Evolutionary conservation across 2,888 invertebrate species (phyloP).

Genomic region (Mesochorus sp.): DNA sequence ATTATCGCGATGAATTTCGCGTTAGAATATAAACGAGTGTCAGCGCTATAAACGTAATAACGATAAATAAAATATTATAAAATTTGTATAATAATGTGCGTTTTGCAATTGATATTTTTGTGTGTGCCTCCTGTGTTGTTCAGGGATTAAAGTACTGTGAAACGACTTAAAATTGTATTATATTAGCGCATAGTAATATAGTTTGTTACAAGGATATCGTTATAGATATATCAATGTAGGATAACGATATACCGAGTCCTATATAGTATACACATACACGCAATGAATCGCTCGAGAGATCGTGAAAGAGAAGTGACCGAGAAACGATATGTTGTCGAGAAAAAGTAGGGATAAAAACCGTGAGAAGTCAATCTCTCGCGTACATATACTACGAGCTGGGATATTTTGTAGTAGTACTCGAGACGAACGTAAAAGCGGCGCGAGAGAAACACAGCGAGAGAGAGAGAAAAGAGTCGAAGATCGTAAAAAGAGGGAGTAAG

Average conservation of each 20-base stretch:
- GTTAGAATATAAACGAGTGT: background rate
- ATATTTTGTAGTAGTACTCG: constrained; percentile 54
- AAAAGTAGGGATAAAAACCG: constrained; percentile 68
- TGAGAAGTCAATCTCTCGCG: constrained; percentile 69
- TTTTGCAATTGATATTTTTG: constrained; percentile 1
- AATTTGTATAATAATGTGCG: constrained; percentile 3
- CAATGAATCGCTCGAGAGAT: constrained; percentile 23
- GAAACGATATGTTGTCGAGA: constrained; percentile 12
- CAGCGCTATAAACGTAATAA: background rate
- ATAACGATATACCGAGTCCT: no score
- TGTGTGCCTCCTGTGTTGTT: background rate
- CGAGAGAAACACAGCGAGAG: background rate
- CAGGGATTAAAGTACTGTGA: background rate
- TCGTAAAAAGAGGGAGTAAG: constrained; percentile 1
- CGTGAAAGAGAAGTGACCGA: constrained; percentile 35
- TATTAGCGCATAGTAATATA: background rate
- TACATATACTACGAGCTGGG: constrained; percentile 64
- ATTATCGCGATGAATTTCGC: constrained; percentile 1
- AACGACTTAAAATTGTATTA: background rate
- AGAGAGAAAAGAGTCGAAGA: background rate
- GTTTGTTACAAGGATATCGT: background rate
- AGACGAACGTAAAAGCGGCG: constrained; percentile 31
- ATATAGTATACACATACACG: background rate
- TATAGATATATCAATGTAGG: background rate
- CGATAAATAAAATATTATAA: background rate